These are phyloP conservation scores for Grammomys dolichurus DNA, from an alignment of 2,113 vertebrate species.

Conservation along the genomic window DNA sequence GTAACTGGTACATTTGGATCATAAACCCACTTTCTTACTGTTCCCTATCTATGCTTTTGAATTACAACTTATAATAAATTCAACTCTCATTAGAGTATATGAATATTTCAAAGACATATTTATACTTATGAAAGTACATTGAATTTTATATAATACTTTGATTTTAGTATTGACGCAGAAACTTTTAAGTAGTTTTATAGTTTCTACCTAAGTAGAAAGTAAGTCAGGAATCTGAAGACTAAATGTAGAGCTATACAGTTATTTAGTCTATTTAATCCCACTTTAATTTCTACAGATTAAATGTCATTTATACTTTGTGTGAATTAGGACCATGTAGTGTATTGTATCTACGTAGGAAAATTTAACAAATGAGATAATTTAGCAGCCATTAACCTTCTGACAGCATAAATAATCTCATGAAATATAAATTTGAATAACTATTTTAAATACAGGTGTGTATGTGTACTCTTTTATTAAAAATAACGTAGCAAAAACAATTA, in stretches of 20 bases:
- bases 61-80: not conserved
- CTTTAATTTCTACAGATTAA: conserved; percentile 5
- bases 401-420: not conserved
- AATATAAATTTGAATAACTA: not conserved
- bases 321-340: not conserved
- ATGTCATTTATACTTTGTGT: not conserved
- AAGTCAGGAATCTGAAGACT: not conserved
- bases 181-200: not conserved
- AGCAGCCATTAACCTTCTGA: not conserved
- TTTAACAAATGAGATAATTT: not conserved
- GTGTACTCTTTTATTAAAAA: not conserved
- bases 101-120: conserved; percentile 45
- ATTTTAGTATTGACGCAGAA: not conserved
- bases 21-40: not conserved
- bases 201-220: not conserved
- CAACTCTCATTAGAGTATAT: conserved; percentile 29
- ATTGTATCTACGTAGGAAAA: not conserved
- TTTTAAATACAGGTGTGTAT: not conserved
- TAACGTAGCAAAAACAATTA: not conserved
- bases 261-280: not conserved
- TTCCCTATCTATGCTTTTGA: not conserved
- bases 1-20: not conserved
- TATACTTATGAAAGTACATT: conserved; percentile 27
- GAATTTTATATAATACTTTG: not conserved
- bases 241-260: not conserved